Percentiles rank a stretch among this genome's conserved stretches.
Conservation (phyloP, 2,888 invertebrate species). For the Bellardia pandia region DNA sequence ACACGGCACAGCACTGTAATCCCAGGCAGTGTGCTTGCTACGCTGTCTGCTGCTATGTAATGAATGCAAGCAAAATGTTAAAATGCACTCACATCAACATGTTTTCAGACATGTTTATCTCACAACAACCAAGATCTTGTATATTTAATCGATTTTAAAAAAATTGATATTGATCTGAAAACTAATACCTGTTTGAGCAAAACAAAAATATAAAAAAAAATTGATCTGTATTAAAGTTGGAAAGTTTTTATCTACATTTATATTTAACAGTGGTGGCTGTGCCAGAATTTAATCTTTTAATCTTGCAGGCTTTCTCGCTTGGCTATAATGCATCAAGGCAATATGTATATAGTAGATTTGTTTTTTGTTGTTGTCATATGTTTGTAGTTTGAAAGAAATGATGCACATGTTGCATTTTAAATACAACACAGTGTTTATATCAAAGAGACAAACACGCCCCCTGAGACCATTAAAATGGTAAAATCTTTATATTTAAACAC, state of each 20-base stretch:
- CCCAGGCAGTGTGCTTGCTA: neutral
- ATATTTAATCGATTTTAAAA: conserved; percentile 61
- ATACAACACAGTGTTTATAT: conserved; percentile 69
- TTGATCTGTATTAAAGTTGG: conserved; percentile 53
- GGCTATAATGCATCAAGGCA: neutral
- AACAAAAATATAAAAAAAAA: neutral
- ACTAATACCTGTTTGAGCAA: conserved; percentile 43
- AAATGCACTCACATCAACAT: conserved; percentile 50
- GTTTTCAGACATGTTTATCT: conserved; percentile 58
- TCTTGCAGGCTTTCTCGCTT: conserved; percentile 27
- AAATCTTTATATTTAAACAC: conserved; percentile 35
- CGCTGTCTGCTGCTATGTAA: neutral
- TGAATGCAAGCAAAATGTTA: conserved; percentile 18
- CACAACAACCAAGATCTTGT: conserved; percentile 45
- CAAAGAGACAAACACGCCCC: conserved; percentile 76
- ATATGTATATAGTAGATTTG: conserved; percentile 19
- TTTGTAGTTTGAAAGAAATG: conserved; percentile 31
- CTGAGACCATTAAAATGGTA: conserved; percentile 72
- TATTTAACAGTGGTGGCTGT: conserved; percentile 9
- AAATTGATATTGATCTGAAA: conserved; percentile 59
- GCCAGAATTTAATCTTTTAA: conserved; percentile 65
- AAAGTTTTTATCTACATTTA: conserved; percentile 6
- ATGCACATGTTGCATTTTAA: conserved; percentile 64
- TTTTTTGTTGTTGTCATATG: neutral
- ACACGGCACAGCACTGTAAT: too few species aligned